A percentile compares a stretch with the other conserved stretches of the same genome.
Evolutionary conservation across 2,888 invertebrate genomes (phyloP).

Genomic region (Orgyia antiqua): DNA sequence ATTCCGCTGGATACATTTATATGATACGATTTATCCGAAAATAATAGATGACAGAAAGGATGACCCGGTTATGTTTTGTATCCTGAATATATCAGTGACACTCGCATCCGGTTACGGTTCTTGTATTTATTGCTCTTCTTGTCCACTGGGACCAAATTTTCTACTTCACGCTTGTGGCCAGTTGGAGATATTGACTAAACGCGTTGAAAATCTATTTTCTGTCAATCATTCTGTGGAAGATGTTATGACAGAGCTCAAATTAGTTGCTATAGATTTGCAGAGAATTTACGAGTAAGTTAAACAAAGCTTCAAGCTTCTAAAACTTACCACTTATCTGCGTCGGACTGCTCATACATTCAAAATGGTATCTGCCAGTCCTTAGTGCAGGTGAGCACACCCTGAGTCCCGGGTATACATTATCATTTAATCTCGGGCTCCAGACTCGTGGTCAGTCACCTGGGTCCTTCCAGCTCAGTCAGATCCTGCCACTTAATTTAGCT

Average conservation of each 20-base stretch:
- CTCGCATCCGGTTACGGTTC: constrained; percentile 18
- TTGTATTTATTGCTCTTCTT: constrained; percentile 30
- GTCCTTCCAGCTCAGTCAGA: too few species aligned
- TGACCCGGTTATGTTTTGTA: constrained; percentile 15
- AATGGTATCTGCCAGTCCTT: too few species aligned
- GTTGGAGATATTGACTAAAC: constrained; percentile 28
- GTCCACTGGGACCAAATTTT: constrained; percentile 42
- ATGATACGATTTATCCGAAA: constrained; percentile 30
- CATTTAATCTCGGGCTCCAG: too few species aligned
- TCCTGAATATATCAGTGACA: constrained; percentile 8
- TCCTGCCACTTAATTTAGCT: too few species aligned
- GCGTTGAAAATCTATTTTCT: constrained; percentile 29
- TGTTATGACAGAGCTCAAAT: constrained; percentile 23
- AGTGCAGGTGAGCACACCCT: too few species aligned
- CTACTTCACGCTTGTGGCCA: constrained; percentile 47
- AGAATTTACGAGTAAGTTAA: constrained; percentile 32
- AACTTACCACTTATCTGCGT: too few species aligned
- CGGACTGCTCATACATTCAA: too few species aligned
- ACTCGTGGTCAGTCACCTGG: too few species aligned
- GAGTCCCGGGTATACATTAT: too few species aligned
- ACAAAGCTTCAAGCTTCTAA: too few species aligned
- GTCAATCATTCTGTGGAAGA: too few species aligned
- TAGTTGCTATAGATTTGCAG: constrained; percentile 29
- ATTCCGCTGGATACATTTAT: constrained; percentile 24
- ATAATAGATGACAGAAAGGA: constrained; percentile 29